Evolutionary conservation across 2,888 invertebrate species (phyloP).

Genomic region (Theretra japonica): DNA sequence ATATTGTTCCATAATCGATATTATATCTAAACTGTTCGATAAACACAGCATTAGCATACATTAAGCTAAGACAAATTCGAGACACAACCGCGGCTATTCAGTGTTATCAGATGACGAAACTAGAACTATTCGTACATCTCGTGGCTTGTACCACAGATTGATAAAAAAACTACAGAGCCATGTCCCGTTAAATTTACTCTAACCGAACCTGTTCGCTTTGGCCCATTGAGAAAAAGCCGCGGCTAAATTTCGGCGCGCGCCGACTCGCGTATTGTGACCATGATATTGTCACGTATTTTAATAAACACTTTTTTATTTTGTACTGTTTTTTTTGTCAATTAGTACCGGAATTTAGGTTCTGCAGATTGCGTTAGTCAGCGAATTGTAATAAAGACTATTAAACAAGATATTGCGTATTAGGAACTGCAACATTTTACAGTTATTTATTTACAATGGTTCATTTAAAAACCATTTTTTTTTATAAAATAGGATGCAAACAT

Average conservation of each 20-base stretch:
- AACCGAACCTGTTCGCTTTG: constrained; percentile 69
- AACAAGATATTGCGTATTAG: not conserved
- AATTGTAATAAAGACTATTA: not conserved
- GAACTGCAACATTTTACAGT: not conserved
- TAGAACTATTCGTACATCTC: constrained; percentile 23
- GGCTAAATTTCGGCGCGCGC: constrained; percentile 70
- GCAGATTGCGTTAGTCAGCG: not conserved
- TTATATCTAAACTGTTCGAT: not conserved
- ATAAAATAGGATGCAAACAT: no score
- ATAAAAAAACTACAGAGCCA: constrained; percentile 38
- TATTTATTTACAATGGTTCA: not conserved
- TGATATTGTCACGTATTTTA: constrained; percentile 60
- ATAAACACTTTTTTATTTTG: constrained; percentile 53
- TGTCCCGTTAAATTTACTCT: constrained; percentile 80
- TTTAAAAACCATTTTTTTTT: not conserved
- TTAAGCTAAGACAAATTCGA: not conserved
- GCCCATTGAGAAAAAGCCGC: constrained; percentile 78
- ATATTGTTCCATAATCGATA: not conserved
- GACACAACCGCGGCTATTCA: not conserved
- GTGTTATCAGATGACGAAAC: constrained; percentile 17
- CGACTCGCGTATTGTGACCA: constrained; percentile 61
- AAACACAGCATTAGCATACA: constrained; percentile 12
- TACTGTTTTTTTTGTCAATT: constrained; percentile 23
- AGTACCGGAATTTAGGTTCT: constrained; percentile 1
- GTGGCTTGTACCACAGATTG: constrained; percentile 30